Percentiles rank a stretch among this genome's conserved stretches.
These are phyloP conservation scores for Parambassis ranga DNA, from an alignment of 2,797 vertebrate species.

Conservation along the genomic window DNA sequence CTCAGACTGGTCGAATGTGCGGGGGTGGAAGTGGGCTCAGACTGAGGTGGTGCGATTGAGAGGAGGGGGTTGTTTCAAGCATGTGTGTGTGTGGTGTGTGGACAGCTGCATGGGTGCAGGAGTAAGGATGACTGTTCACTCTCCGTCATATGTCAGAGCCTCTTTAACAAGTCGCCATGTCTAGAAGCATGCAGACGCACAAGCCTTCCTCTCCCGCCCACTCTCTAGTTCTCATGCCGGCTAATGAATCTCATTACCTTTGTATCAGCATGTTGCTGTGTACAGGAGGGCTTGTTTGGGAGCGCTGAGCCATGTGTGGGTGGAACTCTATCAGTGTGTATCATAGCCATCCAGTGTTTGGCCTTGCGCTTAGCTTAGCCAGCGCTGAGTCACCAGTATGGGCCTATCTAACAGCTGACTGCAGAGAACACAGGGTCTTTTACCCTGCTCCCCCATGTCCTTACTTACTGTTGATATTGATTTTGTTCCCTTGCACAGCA, in stretches of 20 bases:
- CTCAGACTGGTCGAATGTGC: slow-evolving; percentile 62
- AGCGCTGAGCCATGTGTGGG: slow-evolving; percentile 58
- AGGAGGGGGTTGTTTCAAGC: slow-evolving; percentile 17
- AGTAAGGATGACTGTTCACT: slow-evolving; percentile 67
- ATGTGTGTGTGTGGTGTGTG: slow-evolving; percentile 43
- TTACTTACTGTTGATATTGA: slow-evolving; percentile 56
- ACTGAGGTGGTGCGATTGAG: slow-evolving; percentile 45
- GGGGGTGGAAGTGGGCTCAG: slow-evolving; percentile 23
- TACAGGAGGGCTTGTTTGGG: slow-evolving; percentile 68
- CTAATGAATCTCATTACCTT: slow-evolving; percentile 77
- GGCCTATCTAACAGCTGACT: slow-evolving; percentile 72
- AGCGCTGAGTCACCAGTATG: slow-evolving; percentile 66
- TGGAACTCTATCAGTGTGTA: slow-evolving; percentile 55
- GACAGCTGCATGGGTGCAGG: slow-evolving; percentile 66
- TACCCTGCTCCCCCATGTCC: slow-evolving; percentile 36
- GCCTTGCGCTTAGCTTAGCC: slow-evolving; percentile 70
- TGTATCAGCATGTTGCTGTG: slow-evolving; percentile 65
- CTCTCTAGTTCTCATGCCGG: slow-evolving; percentile 71
- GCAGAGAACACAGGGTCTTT: slow-evolving; percentile 55
- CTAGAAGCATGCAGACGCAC: slow-evolving; percentile 53
- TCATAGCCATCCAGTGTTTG: slow-evolving; percentile 57
- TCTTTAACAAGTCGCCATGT: slow-evolving; percentile 66
- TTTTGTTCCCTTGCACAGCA: slow-evolving; percentile 33
- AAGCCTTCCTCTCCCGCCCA: slow-evolving; percentile 54
- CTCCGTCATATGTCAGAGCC: slow-evolving; percentile 68